A percentile compares a stretch with the other conserved stretches of the same genome.
phyloP scores from a whole-genome alignment of 2,797 vertebrate genomes.

The Enteromius anoplus region DNA sequence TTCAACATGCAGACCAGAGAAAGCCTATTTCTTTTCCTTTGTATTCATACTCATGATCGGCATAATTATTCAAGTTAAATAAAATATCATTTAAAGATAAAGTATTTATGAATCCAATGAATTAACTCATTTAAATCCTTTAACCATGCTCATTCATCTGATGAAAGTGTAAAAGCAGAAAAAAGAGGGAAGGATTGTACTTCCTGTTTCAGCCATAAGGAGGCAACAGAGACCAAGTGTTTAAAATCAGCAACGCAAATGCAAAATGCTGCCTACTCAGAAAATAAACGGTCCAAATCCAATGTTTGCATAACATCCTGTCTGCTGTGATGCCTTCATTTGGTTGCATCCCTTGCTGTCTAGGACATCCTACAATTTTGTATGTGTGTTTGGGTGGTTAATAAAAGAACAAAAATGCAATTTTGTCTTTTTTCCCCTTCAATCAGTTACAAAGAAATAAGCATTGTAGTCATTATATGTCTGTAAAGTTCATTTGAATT shows the following conservation, averaged over 20 bases:
- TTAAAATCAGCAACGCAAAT: not conserved
- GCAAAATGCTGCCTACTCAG: not conserved
- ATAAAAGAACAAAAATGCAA: not conserved
- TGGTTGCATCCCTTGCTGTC: not conserved
- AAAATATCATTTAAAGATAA: conserved; percentile 15
- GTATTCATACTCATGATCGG: not conserved
- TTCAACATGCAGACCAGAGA: conserved; percentile 16
- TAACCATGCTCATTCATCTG: conserved; percentile 4
- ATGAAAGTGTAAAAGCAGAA: not conserved
- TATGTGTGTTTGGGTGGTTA: not conserved
- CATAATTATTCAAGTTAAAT: conserved; percentile 17
- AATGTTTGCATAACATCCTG: conserved; percentile 21
- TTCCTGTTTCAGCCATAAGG: conserved; percentile 63
- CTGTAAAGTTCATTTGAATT: not conserved
- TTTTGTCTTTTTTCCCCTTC: not conserved
- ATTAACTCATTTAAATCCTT: conserved; percentile 1
- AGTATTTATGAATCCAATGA: conserved; percentile 9
- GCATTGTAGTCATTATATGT: not conserved
- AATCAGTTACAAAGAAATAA: not conserved
- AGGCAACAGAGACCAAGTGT: conserved; percentile 59
- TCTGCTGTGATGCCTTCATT: not conserved
- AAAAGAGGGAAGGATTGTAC: not conserved
- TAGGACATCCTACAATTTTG: not conserved
- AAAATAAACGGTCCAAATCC: not conserved
- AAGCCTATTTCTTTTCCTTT: conserved; percentile 13